phyloP scores from a whole-genome alignment of 2,888 invertebrate species.

The Drosophila melanosoma region DNA sequence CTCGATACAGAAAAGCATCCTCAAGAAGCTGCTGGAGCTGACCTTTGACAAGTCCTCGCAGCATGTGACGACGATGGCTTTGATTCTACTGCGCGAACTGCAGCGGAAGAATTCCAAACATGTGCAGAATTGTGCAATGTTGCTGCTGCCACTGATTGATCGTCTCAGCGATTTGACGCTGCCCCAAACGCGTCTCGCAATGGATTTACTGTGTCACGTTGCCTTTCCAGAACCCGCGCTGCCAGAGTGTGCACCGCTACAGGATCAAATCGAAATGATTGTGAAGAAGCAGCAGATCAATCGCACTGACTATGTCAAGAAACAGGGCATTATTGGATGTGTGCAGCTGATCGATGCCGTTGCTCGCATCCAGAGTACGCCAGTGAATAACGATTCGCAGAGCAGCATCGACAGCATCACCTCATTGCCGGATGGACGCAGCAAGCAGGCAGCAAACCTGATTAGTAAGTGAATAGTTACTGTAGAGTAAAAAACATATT shows the following conservation, averaged over 20 bases:
- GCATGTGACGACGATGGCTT: slow-evolving; percentile 79
- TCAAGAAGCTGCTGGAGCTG: slow-evolving; percentile 81
- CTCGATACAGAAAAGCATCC: slow-evolving; percentile 80
- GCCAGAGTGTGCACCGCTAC: slow-evolving; percentile 89
- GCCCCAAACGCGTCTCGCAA: slow-evolving; percentile 90
- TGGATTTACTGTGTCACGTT: slow-evolving; percentile 91
- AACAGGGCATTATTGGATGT: slow-evolving; percentile 91
- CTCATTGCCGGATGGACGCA: slow-evolving; percentile 86
- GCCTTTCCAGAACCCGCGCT: slow-evolving; percentile 87
- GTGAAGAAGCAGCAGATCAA: slow-evolving; percentile 93
- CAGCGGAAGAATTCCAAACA: slow-evolving; percentile 79
- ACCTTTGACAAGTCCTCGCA: slow-evolving; percentile 80
- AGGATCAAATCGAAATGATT: slow-evolving; percentile 93
- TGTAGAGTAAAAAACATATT: no score
- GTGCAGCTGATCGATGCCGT: slow-evolving; percentile 91
- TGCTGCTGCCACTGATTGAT: slow-evolving; percentile 88
- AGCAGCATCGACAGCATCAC: slow-evolving; percentile 86
- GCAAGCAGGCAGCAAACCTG: slow-evolving; percentile 87
- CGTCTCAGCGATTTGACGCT: slow-evolving; percentile 90
- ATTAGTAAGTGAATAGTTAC: slow-evolving; percentile 81
- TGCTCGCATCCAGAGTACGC: slow-evolving; percentile 85
- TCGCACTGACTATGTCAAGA: slow-evolving; percentile 88
- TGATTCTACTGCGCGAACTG: slow-evolving; percentile 80
- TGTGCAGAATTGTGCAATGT: slow-evolving; percentile 83
- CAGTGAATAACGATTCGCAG: slow-evolving; percentile 74